Percentiles rank a stretch among this genome's conserved stretches.
These are phyloP conservation scores for Spinus olivaceus DNA, from an alignment of 2,797 vertebrate species.

Conservation along the genomic window DNA sequence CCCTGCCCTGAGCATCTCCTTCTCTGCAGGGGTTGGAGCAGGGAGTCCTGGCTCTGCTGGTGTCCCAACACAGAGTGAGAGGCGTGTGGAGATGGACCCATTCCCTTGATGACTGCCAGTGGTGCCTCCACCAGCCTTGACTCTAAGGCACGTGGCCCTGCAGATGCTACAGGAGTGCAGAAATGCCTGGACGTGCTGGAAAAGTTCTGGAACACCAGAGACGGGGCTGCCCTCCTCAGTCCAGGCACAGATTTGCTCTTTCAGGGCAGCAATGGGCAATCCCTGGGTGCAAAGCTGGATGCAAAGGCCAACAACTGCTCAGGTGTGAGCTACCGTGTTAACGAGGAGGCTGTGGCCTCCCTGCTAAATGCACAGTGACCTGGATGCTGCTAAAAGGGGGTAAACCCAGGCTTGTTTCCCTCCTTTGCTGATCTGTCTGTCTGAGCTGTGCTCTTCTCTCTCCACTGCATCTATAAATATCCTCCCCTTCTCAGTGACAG, in stretches of 20 bases:
- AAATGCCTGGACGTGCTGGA: rapidly evolving
- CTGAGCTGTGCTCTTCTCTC: not conserved
- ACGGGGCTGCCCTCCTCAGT: not conserved
- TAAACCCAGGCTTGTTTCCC: not conserved
- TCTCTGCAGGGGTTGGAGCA: too few relatives aligned
- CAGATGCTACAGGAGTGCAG: not conserved
- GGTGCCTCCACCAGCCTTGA: not conserved
- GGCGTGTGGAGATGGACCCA: not conserved
- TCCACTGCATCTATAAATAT: not conserved
- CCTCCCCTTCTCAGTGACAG: not conserved
- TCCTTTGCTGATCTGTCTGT: not conserved
- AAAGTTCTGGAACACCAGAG: not conserved
- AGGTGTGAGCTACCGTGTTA: not conserved
- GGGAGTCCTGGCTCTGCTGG: not conserved
- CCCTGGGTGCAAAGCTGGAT: not conserved
- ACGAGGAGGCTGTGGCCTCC: not conserved
- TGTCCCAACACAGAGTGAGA: rapidly evolving
- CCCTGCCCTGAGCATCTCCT: not conserved
- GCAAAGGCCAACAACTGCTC: not conserved
- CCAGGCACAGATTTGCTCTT: not conserved
- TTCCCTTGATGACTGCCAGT: not conserved
- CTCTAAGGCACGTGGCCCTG: rapidly evolving
- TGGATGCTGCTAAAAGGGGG: not conserved
- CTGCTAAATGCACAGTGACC: not conserved
- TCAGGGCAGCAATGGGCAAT: not conserved